These are phyloP conservation scores for Drosophila mojavensis DNA, from an alignment of 1,140 invertebrate genomes.

Conservation along the genomic window DNA sequence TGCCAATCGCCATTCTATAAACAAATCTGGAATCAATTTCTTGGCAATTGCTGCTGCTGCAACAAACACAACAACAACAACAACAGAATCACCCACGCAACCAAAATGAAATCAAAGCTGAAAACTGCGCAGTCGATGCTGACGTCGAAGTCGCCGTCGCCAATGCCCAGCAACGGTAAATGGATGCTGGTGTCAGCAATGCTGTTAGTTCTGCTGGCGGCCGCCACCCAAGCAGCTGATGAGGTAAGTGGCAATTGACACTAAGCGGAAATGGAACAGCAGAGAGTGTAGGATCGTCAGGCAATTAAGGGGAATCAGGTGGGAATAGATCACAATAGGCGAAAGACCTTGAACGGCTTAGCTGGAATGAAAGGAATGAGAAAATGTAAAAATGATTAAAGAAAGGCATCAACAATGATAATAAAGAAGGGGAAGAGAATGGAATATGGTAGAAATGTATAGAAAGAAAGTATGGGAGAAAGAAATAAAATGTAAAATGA, in stretches of 20 bases:
- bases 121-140: constrained; percentile 40
- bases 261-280: constrained; percentile 2
- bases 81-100: constrained; percentile 34
- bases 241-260: constrained; percentile 55
- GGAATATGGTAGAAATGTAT: not conserved
- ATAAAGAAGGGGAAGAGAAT: not conserved
- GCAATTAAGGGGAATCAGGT: constrained; percentile 2
- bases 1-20: constrained; percentile 42
- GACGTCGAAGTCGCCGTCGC: constrained; percentile 27
- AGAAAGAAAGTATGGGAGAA: too few relatives aligned
- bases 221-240: constrained; percentile 70
- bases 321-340: not conserved
- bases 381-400: not conserved
- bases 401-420: not conserved
- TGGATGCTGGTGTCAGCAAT: constrained; percentile 50
- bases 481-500: not conserved
- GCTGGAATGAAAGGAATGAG: not conserved
- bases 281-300: not conserved
- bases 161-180: constrained; percentile 47
- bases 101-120: constrained; percentile 73
- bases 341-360: not conserved
- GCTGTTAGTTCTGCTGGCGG: constrained; percentile 60
- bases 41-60: constrained; percentile 17
- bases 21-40: constrained; percentile 51
- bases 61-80: constrained; percentile 23